Evolutionary conservation across 2,797 vertebrate genomes (phyloP).

Genomic region (Glyptemys insculpta): DNA sequence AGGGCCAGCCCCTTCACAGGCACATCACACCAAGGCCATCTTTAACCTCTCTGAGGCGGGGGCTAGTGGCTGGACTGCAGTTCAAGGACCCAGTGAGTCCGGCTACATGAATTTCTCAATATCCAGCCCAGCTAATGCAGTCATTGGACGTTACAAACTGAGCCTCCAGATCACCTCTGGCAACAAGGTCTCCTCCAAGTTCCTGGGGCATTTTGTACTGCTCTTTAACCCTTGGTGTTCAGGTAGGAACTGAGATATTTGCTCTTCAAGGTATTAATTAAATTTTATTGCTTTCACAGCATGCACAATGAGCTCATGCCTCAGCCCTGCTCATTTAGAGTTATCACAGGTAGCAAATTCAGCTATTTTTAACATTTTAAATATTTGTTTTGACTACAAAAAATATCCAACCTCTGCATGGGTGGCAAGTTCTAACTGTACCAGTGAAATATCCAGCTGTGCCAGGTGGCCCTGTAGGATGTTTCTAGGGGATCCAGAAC

Average conservation of each 20-base stretch:
- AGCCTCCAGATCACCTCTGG: slow-evolving; percentile 31
- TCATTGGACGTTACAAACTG: slow-evolving; percentile 84
- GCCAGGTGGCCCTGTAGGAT: neutral
- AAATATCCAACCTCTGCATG: neutral
- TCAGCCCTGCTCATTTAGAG: neutral
- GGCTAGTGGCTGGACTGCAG: slow-evolving; percentile 74
- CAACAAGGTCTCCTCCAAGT: slow-evolving; percentile 30
- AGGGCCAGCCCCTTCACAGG: slow-evolving; percentile 83
- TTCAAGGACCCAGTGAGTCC: neutral
- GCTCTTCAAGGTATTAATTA: neutral
- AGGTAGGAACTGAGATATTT: slow-evolving; percentile 66
- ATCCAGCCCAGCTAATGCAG: slow-evolving; percentile 78
- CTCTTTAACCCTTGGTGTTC: slow-evolving; percentile 85
- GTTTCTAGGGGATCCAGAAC: neutral
- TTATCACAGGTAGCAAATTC: accelerated
- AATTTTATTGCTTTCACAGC: slow-evolving; percentile 61
- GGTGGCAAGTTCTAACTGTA: neutral
- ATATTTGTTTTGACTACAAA: neutral
- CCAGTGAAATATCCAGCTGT: neutral
- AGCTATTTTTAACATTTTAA: neutral
- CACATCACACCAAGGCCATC: slow-evolving; percentile 73
- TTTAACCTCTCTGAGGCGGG: slow-evolving; percentile 69
- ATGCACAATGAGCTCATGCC: neutral
- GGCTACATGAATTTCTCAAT: slow-evolving; percentile 70
- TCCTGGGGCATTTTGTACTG: slow-evolving; percentile 79